These are phyloP conservation scores for Platysternon megacephalum DNA, from an alignment of 2,113 vertebrate genomes.

Conservation along the genomic window DNA sequence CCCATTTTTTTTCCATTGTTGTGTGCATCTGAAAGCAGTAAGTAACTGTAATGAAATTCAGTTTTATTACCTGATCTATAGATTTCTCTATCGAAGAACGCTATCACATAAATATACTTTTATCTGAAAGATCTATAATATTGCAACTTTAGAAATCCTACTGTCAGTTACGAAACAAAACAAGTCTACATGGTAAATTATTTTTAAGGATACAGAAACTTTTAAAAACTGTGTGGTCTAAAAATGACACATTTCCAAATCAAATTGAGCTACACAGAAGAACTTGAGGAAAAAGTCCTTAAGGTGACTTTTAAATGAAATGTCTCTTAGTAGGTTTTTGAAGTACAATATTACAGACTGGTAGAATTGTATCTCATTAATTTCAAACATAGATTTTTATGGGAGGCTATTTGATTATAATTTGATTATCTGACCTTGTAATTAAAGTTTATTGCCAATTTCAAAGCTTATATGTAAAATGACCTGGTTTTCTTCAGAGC, in stretches of 20 bases:
- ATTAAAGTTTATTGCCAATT: constrained; percentile 86
- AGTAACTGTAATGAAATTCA: constrained; percentile 6
- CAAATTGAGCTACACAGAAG: constrained; percentile 73
- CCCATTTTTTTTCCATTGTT: constrained; percentile 56
- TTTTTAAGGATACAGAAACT: constrained; percentile 70
- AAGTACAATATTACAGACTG: constrained; percentile 70
- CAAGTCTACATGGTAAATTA: neutral
- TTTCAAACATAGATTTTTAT: constrained; percentile 84
- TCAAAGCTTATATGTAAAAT: constrained; percentile 81
- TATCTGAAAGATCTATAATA: constrained; percentile 22
- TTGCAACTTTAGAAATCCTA: constrained; percentile 50
- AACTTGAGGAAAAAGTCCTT: constrained; percentile 78
- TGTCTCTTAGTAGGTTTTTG: constrained; percentile 78
- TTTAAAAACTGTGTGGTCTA: constrained; percentile 58
- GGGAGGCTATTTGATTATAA: constrained; percentile 83
- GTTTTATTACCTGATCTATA: constrained; percentile 50
- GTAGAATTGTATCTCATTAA: constrained; percentile 82
- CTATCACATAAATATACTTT: neutral
- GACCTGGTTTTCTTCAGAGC: constrained; percentile 81
- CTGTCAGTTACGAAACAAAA: constrained; percentile 19
- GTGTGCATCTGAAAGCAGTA: constrained; percentile 23
- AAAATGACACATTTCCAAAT: constrained; percentile 78
- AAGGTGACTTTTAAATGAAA: constrained; percentile 84
- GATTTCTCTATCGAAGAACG: constrained; percentile 19
- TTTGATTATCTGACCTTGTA: constrained; percentile 86